Percentiles rank a stretch among this genome's conserved stretches.
Conservation (phyloP, 2,797 vertebrate genomes). For the Sebastolobus alascanus region DNA sequence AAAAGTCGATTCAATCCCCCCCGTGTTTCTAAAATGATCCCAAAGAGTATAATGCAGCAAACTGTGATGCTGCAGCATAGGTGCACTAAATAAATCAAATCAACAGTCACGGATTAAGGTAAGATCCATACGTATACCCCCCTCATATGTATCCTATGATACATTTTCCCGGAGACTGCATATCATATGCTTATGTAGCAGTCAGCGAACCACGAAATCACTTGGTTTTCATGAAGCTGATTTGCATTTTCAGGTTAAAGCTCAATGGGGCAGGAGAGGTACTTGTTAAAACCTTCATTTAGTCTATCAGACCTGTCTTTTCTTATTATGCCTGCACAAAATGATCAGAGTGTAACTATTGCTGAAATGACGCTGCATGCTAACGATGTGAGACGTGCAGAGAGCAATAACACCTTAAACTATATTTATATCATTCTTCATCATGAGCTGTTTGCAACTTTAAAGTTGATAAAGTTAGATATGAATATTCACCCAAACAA, state of each 20-base stretch:
- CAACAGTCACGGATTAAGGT: conserved; percentile 52
- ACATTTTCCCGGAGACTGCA: conserved; percentile 54
- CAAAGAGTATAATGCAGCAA: conserved; percentile 13
- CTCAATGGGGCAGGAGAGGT: conserved; percentile 75
- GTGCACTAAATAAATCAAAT: conserved; percentile 40
- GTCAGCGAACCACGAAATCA: conserved; percentile 76
- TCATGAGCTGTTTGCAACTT: conserved; percentile 36
- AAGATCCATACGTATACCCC: conserved; percentile 45
- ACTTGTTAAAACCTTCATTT: conserved; percentile 74
- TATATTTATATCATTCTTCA: conserved; percentile 53
- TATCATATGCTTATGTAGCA: conserved; percentile 67
- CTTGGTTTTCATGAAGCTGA: conserved; percentile 73
- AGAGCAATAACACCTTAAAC: conserved; percentile 13
- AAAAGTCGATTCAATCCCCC: conserved; percentile 19
- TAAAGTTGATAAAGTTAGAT: conserved; percentile 45
- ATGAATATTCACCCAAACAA: conserved; percentile 44
- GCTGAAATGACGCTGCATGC: conserved; percentile 28
- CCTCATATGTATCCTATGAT: conserved; percentile 26
- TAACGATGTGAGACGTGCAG: conserved; percentile 46
- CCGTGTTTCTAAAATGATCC: conserved; percentile 36
- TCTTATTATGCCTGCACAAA: conserved; percentile 58
- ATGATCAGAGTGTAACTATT: conserved; percentile 56
- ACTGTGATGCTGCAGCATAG: conserved; percentile 3
- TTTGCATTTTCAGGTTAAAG: conserved; percentile 78
- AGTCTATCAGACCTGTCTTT: conserved; percentile 66